phyloP scores from a whole-genome alignment of 2,797 vertebrate species.

The Salmo trutta region DNA sequence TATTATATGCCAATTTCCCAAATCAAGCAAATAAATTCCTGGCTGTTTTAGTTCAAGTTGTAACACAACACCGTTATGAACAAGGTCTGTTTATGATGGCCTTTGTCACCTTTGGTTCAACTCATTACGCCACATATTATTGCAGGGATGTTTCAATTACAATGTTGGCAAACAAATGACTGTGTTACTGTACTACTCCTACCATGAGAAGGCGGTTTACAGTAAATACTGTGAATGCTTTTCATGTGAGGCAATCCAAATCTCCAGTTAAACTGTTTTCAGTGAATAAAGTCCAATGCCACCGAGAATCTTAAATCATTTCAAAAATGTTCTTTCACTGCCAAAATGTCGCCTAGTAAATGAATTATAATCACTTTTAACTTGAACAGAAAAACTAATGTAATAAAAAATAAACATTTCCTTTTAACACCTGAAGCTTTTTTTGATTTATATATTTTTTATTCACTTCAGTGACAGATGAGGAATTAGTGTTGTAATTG shows the following conservation, averaged over 20 bases:
- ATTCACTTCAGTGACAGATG: constrained; percentile 58
- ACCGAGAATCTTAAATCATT: not conserved
- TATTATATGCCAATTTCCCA: too few species aligned
- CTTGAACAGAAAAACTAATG: constrained; percentile 52
- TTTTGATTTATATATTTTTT: constrained; percentile 33
- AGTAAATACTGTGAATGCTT: not conserved
- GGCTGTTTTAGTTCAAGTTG: not conserved
- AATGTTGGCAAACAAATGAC: too few species aligned
- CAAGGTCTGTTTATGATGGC: not conserved
- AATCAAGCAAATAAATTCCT: too few species aligned
- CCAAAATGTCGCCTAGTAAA: constrained; percentile 54
- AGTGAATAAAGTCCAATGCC: not conserved
- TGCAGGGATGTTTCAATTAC: too few species aligned
- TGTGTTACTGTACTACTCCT: not conserved
- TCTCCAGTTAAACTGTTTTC: not conserved
- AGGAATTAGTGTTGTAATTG: constrained; percentile 67
- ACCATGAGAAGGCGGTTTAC: not conserved
- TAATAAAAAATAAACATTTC: constrained; percentile 42
- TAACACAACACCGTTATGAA: not conserved
- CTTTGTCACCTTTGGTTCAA: not conserved
- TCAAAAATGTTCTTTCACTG: constrained; percentile 34
- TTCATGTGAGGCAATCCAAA: not conserved
- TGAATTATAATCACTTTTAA: constrained; percentile 53
- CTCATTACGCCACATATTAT: not conserved
- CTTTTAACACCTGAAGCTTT: constrained; percentile 43